Percentiles rank a stretch among this genome's conserved stretches.
phyloP scores from a whole-genome alignment of 2,113 vertebrate genomes.

The Mustelus asterias region DNA sequence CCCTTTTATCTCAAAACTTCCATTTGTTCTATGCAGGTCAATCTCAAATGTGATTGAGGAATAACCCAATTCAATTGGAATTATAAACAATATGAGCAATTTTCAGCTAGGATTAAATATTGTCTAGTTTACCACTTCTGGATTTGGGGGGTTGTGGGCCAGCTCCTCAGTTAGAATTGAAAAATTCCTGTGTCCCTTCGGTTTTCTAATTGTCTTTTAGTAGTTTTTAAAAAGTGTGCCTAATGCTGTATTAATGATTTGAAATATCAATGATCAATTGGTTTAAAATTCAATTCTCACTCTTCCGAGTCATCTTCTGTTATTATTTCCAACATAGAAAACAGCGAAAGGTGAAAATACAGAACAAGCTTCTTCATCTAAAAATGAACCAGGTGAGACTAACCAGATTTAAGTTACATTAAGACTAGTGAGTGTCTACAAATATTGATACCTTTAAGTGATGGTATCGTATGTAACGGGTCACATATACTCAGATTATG shows the following conservation, averaged over 20 bases:
- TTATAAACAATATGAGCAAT: not conserved
- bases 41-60: not conserved
- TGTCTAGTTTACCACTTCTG: not conserved
- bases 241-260: not conserved
- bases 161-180: not conserved
- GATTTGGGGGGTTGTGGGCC: not conserved
- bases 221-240: not conserved
- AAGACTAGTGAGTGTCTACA: not conserved
- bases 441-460: not conserved
- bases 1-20: not conserved
- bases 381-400: slow-evolving; percentile 30
- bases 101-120: not conserved
- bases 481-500: not conserved
- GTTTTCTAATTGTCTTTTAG: not conserved
- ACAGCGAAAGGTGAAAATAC: not conserved
- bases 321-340: slow-evolving; percentile 6
- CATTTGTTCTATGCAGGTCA: not conserved
- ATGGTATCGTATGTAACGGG: not conserved
- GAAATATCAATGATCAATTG: not conserved
- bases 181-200: not conserved
- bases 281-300: not conserved
- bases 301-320: not conserved
- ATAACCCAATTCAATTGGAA: not conserved
- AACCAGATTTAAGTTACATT: not conserved
- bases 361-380: not conserved